Evolutionary conservation across 2,113 vertebrate species (phyloP).

Genomic region (Montifringilla adamsi): DNA sequence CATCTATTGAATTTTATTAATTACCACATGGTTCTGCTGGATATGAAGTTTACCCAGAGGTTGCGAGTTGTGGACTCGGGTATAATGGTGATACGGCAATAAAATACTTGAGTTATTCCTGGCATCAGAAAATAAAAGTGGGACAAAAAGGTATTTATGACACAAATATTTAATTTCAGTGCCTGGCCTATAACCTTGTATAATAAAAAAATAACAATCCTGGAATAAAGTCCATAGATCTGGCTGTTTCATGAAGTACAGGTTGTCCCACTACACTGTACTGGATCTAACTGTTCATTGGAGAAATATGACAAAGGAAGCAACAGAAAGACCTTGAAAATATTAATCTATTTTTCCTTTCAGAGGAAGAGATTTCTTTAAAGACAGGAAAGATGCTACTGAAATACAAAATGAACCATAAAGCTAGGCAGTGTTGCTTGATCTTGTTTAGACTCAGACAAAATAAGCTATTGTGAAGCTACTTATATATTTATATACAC

Average conservation of each 20-base stretch:
- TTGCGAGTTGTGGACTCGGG: background rate
- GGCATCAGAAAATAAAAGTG: background rate
- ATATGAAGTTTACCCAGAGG: background rate
- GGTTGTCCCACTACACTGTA: background rate
- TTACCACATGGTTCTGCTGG: background rate
- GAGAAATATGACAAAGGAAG: background rate
- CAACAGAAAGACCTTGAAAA: background rate
- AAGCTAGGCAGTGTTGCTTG: background rate
- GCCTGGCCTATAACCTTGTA: background rate
- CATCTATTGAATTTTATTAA: background rate
- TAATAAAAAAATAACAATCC: background rate
- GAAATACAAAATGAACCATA: background rate
- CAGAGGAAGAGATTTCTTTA: background rate
- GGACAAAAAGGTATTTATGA: background rate
- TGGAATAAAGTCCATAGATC: background rate
- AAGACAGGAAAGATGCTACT: background rate
- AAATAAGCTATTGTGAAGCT: background rate
- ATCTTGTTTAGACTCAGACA: background rate
- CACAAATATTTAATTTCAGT: slow-evolving; percentile 3
- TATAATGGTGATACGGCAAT: background rate
- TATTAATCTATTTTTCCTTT: background rate
- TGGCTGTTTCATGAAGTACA: background rate
- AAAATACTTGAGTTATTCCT: background rate
- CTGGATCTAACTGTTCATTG: background rate
- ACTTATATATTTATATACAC: background rate